Conservation (phyloP, 2,888 invertebrate species). For the Phanerotoma sp. region DNA sequence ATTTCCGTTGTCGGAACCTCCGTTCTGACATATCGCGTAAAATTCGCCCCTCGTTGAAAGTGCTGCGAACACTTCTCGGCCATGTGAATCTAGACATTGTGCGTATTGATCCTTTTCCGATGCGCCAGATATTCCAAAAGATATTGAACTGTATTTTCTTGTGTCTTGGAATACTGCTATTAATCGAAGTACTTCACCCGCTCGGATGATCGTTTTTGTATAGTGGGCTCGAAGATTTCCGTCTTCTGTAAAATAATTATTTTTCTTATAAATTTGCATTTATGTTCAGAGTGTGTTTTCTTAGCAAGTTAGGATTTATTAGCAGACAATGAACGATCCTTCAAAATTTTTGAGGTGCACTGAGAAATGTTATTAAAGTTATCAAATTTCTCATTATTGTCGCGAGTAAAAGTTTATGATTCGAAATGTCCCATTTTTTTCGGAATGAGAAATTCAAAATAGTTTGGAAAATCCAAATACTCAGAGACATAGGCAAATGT, state of each 20-base stretch:
- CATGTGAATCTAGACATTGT: conserved; percentile 58
- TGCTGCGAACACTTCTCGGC: conserved; percentile 59
- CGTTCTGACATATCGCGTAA: conserved; percentile 59
- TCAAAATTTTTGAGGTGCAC: no score
- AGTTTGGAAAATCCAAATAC: no score
- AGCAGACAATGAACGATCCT: no score
- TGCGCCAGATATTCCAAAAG: conserved; percentile 53
- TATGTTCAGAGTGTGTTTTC: no score
- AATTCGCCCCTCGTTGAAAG: conserved; percentile 60
- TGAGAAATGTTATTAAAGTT: no score
- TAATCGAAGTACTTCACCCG: conserved; percentile 60
- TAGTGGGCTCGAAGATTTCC: conserved; percentile 58
- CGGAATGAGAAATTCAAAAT: no score
- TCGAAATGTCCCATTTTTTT: no score
- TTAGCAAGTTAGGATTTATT: no score
- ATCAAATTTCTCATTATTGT: no score
- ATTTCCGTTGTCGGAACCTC: conserved; percentile 53
- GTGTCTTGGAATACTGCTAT: conserved; percentile 62
- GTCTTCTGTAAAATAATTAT: conserved; percentile 41
- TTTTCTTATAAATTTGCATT: not conserved
- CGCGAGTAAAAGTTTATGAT: no score
- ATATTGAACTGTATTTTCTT: conserved; percentile 50
- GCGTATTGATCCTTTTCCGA: conserved; percentile 59
- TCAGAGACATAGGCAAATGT: no score
- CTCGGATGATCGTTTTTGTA: conserved; percentile 58